Conservation (phyloP, 2,797 vertebrate species). For the Clarias pachynema region DNA sequence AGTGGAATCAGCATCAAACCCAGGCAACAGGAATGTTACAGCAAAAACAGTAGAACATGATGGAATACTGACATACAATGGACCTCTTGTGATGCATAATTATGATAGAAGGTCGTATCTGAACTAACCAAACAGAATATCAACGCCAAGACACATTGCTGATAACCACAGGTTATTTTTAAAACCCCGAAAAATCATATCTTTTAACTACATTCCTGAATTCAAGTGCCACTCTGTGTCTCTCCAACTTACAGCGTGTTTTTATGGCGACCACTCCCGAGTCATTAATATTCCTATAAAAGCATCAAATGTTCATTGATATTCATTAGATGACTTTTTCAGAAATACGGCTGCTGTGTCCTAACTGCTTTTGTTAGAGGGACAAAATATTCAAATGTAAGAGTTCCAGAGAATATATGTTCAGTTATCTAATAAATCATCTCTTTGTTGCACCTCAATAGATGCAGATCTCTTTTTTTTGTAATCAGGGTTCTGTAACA, state of each 20-base stretch:
- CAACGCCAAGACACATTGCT: background rate
- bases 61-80: background rate
- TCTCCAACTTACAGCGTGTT: background rate
- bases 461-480: background rate
- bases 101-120: background rate
- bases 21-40: background rate
- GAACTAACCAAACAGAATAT: conserved; percentile 3
- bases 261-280: background rate
- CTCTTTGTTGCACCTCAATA: background rate
- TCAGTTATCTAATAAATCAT: background rate
- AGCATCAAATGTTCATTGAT: background rate
- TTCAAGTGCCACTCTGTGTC: background rate
- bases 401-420: background rate
- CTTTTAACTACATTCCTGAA: background rate
- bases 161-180: background rate
- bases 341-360: too few species aligned
- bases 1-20: background rate
- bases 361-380: background rate
- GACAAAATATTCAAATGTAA: background rate
- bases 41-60: background rate
- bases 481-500: background rate
- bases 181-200: background rate
- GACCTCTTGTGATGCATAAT: background rate
- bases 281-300: background rate
- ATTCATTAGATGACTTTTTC: background rate